phyloP scores from a whole-genome alignment of 53 echinoderm and acorn worm genomes.

The Patiria pectinifera region DNA sequence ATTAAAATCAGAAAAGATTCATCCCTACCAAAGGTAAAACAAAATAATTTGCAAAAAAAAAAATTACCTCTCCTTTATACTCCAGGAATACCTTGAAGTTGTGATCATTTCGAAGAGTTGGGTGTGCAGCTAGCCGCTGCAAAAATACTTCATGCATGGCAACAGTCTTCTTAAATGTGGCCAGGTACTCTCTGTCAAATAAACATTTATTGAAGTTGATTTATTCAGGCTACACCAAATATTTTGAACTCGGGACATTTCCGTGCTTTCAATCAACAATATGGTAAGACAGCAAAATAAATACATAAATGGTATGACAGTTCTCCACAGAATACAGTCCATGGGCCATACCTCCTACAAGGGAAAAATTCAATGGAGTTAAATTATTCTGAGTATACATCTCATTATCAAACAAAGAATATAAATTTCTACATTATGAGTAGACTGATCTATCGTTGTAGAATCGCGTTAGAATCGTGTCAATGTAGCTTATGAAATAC shows the following conservation, averaged over 20 bases:
- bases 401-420: too few relatives aligned
- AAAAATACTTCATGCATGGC: conserved; percentile 99
- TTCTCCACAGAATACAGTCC: not conserved
- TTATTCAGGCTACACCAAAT: not conserved
- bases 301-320: not conserved
- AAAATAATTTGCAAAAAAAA: not conserved
- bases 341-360: too few relatives aligned
- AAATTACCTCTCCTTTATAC: conserved; percentile 94
- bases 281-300: not conserved
- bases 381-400: too few relatives aligned
- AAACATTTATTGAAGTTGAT: not conserved
- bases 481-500: too few relatives aligned
- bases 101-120: conserved; percentile 93
- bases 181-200: conserved; percentile 86
- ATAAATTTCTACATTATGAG: too few relatives aligned
- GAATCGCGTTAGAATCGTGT: too few relatives aligned
- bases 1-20: too few relatives aligned
- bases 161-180: conserved; percentile 99
- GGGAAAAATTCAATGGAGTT: too few relatives aligned
- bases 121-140: conserved; percentile 96
- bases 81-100: conserved; percentile 98
- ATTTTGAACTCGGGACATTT: not conserved
- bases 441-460: too few relatives aligned
- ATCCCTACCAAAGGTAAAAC: not conserved
- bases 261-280: not conserved